Percentiles rank a stretch among this genome's conserved stretches.
phyloP scores from a whole-genome alignment of 2,888 invertebrate genomes.

The Hyppa rectilinea region DNA sequence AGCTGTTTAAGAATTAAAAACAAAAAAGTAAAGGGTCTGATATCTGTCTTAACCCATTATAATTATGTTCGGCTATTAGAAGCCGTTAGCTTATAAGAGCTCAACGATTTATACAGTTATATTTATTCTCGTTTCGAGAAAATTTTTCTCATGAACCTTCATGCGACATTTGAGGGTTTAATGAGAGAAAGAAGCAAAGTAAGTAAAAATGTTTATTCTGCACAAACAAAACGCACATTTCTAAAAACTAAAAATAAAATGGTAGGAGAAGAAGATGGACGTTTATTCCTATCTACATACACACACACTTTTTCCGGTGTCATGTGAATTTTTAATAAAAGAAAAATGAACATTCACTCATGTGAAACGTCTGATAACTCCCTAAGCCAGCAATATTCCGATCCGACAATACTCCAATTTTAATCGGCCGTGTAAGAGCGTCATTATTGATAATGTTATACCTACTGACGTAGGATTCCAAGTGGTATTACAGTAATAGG shows the following conservation, averaged over 20 bases:
- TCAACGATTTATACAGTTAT: too few species aligned
- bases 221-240: too few species aligned
- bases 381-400: not conserved
- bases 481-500: constrained; percentile 24
- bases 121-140: too few species aligned
- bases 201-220: too few species aligned
- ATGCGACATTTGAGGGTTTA: too few species aligned
- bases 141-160: too few species aligned
- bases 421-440: constrained; percentile 14
- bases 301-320: not conserved
- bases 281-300: not conserved
- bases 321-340: not conserved
- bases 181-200: too few species aligned
- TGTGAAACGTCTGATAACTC: not conserved
- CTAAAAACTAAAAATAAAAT: too few species aligned
- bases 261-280: not conserved
- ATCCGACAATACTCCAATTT: constrained; percentile 11
- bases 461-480: constrained; percentile 3
- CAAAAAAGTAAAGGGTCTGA: not conserved
- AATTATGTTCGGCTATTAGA: too few species aligned
- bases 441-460: constrained; percentile 22
- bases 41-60: too few species aligned
- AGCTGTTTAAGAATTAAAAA: not conserved
- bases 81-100: too few species aligned
- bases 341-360: not conserved